Percentiles rank a stretch among this genome's conserved stretches.
phyloP scores from a whole-genome alignment of 1,140 invertebrate species.

The Calephelis nemesis region DNA sequence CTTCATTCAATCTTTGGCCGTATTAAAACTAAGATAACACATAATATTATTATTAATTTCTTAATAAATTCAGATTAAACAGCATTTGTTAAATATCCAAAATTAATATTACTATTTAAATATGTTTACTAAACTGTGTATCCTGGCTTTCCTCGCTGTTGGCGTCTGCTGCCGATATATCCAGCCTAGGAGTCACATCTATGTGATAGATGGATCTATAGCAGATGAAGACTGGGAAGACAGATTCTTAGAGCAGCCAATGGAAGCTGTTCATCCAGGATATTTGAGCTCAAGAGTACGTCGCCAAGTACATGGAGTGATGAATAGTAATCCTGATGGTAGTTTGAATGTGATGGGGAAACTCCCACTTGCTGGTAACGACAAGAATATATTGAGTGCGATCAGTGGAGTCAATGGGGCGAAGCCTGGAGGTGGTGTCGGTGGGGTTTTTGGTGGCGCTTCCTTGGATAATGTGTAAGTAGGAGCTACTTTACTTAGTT shows the following conservation, averaged over 20 bases:
- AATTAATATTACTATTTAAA: neutral
- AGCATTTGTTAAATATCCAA: too few species aligned
- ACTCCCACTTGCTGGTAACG: neutral
- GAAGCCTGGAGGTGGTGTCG: conserved; percentile 29
- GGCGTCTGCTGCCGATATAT: conserved; percentile 24
- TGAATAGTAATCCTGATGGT: conserved; percentile 14
- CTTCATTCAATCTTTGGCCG: too few species aligned
- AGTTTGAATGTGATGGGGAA: conserved; percentile 3
- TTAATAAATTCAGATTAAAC: too few species aligned
- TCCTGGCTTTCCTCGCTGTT: conserved; percentile 21
- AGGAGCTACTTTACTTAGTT: neutral
- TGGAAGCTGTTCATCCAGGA: conserved; percentile 23
- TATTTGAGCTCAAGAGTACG: conserved; percentile 21
- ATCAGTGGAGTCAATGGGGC: conserved; percentile 22
- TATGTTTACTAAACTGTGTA: conserved; percentile 27
- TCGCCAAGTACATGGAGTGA: conserved; percentile 27
- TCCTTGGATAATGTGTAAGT: conserved; percentile 50
- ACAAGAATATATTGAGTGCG: neutral
- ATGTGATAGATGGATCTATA: neutral
- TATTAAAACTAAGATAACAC: too few species aligned
- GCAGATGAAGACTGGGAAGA: conserved; percentile 18
- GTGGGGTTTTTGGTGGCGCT: conserved; percentile 37
- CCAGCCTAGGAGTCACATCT: conserved; percentile 10
- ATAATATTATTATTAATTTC: too few species aligned
- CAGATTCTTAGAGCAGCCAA: conserved; percentile 20